Evolutionary conservation across 2,113 vertebrate genomes (phyloP).

Genomic region (Actenoides hombroni): DNA sequence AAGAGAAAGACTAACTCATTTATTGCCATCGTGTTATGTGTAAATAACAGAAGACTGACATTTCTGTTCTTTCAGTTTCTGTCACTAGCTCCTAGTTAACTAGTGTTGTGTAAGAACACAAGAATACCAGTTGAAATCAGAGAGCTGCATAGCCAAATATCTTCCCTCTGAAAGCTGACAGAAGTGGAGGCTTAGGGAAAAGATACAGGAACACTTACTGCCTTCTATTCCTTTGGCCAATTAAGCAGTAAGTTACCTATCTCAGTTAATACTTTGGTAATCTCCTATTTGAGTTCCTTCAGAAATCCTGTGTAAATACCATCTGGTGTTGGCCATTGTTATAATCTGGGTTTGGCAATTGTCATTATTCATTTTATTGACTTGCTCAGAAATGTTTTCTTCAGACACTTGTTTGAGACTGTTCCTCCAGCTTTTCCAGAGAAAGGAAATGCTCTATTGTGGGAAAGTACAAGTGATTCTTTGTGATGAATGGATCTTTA

Average conservation of each 20-base stretch:
- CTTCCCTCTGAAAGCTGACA: not conserved
- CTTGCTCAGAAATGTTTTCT: not conserved
- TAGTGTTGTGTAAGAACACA: not conserved
- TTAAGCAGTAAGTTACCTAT: not conserved
- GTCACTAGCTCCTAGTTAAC: not conserved
- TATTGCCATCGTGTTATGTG: not conserved
- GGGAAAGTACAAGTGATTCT: not conserved
- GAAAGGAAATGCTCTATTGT: not conserved
- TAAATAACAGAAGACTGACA: not conserved
- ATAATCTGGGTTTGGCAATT: not conserved
- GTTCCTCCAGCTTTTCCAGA: not conserved
- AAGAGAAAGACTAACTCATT: not conserved
- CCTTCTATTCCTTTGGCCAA: not conserved
- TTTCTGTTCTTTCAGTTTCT: not conserved
- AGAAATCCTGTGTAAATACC: not conserved
- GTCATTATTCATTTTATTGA: not conserved
- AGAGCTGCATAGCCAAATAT: not conserved
- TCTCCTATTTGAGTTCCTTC: not conserved
- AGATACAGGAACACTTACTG: not conserved
- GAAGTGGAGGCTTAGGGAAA: not conserved
- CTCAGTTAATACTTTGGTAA: not conserved
- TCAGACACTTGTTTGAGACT: not conserved
- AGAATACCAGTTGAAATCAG: not conserved
- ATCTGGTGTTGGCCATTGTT: not conserved
- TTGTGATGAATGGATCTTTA: not conserved